A percentile compares a stretch with the other conserved stretches of the same genome.
These are phyloP conservation scores for Syndactyla subalaris DNA, from an alignment of 2,797 vertebrate genomes.

Conservation along the genomic window DNA sequence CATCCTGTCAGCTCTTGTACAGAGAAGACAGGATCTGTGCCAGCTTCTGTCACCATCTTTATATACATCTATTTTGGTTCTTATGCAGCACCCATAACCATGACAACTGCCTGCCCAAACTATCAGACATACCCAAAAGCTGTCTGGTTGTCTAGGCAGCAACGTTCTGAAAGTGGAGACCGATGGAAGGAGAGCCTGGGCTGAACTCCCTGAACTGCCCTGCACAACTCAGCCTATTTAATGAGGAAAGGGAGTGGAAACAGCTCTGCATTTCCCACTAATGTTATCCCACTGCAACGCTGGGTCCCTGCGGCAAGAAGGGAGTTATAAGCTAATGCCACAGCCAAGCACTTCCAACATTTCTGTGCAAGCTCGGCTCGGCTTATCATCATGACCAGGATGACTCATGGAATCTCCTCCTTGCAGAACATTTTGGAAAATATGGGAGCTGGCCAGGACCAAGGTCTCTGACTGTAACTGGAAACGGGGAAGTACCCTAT, in stretches of 20 bases:
- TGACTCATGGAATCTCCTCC: constrained; percentile 1
- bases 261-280: not conserved
- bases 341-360: not conserved
- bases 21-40: not conserved
- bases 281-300: not conserved
- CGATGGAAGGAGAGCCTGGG: not conserved
- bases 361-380: fast-evolving
- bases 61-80: constrained; percentile 57
- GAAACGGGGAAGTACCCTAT: not conserved
- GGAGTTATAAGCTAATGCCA: not conserved
- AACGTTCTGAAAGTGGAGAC: not conserved
- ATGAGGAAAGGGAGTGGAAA: fast-evolving
- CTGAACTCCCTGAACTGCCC: not conserved
- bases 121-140: constrained; percentile 40
- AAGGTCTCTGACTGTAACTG: not conserved
- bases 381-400: not conserved
- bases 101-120: constrained; percentile 60
- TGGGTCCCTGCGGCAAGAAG: not conserved
- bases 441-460: not conserved
- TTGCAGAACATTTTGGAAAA: not conserved
- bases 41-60: constrained; percentile 2
- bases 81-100: constrained; percentile 49
- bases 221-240: not conserved
- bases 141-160: constrained; percentile 47
- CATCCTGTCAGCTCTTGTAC: constrained; percentile 30